Percentiles rank a stretch among this genome's conserved stretches.
Evolutionary conservation across 2,888 invertebrate species (phyloP).

Genomic region (Noctua comes): DNA sequence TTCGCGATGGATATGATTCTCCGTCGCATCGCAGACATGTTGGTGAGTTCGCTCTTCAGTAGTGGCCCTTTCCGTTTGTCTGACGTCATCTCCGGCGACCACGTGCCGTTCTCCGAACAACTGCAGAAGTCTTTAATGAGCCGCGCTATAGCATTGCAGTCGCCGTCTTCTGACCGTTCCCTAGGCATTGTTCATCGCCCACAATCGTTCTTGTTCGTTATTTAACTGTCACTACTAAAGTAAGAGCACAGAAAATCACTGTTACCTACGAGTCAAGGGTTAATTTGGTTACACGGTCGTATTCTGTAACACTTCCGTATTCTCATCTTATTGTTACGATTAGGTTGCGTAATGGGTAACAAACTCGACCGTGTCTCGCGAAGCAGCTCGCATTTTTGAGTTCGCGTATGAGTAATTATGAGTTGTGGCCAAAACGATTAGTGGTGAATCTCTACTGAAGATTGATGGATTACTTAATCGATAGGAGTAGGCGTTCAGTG

Average conservation of each 20-base stretch:
- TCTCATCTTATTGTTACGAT: conserved; percentile 72
- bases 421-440: conserved; percentile 51
- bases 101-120: conserved; percentile 88
- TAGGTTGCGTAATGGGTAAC: conserved; percentile 70
- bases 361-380: conserved; percentile 68
- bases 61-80: conserved; percentile 83
- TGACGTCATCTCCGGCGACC: conserved; percentile 88
- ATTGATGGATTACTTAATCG: conserved; percentile 55
- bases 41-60: conserved; percentile 86
- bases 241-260: conserved; percentile 84
- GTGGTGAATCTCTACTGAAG: conserved; percentile 24
- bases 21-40: conserved; percentile 87
- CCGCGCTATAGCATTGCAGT: conserved; percentile 86
- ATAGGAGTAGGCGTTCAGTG: conserved; percentile 15
- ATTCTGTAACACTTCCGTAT: conserved; percentile 73
- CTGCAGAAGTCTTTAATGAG: conserved; percentile 88
- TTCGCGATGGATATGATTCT: conserved; percentile 86
- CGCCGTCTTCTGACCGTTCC: conserved; percentile 80
- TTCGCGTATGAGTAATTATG: conserved; percentile 39
- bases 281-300: conserved; percentile 72
- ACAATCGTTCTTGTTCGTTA: conserved; percentile 73
- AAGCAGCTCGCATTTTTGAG: conserved; percentile 45
- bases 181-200: conserved; percentile 82
- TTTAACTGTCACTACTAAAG: conserved; percentile 83
- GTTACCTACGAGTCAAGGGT: conserved; percentile 73